Evolutionary conservation across 2,113 vertebrate genomes (phyloP), one percentile per base, ranked within the genome.

Genomic region (Prietella phreatophila): DNA sequence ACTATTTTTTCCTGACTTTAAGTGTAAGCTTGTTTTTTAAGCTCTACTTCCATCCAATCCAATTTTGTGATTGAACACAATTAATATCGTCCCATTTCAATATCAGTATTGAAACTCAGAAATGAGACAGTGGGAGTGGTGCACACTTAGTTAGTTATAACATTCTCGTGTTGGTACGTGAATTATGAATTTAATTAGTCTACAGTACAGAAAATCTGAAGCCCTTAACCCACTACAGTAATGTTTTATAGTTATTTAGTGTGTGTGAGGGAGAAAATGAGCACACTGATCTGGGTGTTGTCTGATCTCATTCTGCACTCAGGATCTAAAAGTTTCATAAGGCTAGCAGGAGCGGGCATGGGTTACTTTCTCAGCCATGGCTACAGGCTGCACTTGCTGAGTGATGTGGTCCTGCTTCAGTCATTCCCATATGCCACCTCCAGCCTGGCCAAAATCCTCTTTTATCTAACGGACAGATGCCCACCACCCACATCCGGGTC

Each of bases 401-500:
- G 81, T 67, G 87, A 82, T 63, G 20, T 84, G 85, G 65, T 67
- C 50, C 80, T 86, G 81, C 69, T 78, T 75, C 61, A 88, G 85
- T 80, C 81, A 86, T 84, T 88, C 89, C 85, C 87, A 90, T 69
- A 84, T 82, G 84, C 86, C 81, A 85, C 87, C 63, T 79, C 82
- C 86, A 89, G 63, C 39, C 33, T 50, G 76, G 69, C 73, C 88
- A 65, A 82, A 47, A 33, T 63, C 25, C 39, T 76, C 87, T 89
- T 53, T 39, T 83, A 58, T 78, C 91, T 86, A 88, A 83, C 81
- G 92, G 92, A 93, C 92, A 91, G 89, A 90, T 80, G 85, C 78
- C 88, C 90, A 89, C 93, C 93, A 90, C 87, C 88, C 91, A 88
- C 88, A 86, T 65, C 83, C 79, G 85, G 89, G 84, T 78, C 71